These are phyloP conservation scores for Dicyrtomina minuta DNA, from an alignment of 2,888 invertebrate species.

Conservation along the genomic window DNA sequence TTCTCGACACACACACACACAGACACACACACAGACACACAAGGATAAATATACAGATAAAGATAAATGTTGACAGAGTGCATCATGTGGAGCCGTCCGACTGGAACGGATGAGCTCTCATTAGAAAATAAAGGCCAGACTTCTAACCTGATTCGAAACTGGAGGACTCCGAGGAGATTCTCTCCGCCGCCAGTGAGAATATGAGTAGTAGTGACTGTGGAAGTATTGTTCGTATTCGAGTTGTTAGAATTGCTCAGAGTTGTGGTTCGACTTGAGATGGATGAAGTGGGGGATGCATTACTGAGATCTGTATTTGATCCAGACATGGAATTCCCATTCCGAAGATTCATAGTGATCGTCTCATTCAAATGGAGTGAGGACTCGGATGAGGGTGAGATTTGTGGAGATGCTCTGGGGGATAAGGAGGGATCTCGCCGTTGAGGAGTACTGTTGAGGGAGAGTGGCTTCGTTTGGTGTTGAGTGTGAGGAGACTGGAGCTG, in stretches of 20 bases:
- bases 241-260: not conserved
- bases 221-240: not conserved
- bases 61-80: no score
- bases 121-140: no score
- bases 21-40: no score
- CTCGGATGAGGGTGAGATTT: conserved; percentile 41
- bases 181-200: conserved; percentile 59
- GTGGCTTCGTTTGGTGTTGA: not conserved
- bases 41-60: no score
- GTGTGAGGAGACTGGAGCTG: no score
- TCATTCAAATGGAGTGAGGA: conserved; percentile 36
- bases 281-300: conserved; percentile 15
- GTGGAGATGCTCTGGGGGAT: conserved; percentile 45
- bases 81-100: no score
- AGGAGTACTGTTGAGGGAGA: not conserved
- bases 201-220: conserved; percentile 4
- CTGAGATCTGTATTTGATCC: not conserved
- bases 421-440: conserved; percentile 29
- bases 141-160: conserved; percentile 79
- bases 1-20: no score
- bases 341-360: conserved; percentile 47
- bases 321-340: conserved; percentile 44
- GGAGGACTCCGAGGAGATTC: conserved; percentile 78
- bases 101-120: no score
- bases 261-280: not conserved